Percentiles rank a stretch among this genome's conserved stretches.
phyloP scores from a whole-genome alignment of 2,888 invertebrate genomes.

The Malthinus seriepunctatus region DNA sequence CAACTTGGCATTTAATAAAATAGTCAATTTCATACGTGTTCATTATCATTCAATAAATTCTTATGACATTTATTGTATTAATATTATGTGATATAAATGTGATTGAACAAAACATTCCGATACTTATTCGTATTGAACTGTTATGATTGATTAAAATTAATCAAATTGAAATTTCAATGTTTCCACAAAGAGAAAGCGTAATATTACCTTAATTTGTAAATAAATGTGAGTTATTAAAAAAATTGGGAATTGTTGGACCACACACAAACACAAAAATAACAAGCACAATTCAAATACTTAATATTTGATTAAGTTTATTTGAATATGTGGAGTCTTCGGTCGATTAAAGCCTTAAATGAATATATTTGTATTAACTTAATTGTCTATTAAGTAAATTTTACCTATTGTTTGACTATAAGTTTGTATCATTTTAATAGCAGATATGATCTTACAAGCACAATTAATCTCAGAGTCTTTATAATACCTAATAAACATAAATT shows the following conservation, averaged over 20 bases:
- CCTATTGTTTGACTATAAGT: not conserved
- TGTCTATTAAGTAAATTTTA: constrained; percentile 3
- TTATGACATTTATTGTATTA: constrained; percentile 28
- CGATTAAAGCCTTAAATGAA: not conserved
- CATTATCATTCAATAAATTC: constrained; percentile 38
- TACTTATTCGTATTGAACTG: constrained; percentile 13
- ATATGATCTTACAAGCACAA: too few species aligned
- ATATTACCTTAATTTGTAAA: constrained; percentile 8
- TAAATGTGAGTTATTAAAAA: constrained; percentile 1
- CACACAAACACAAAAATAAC: not conserved
- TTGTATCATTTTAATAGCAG: too few species aligned
- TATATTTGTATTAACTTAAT: not conserved
- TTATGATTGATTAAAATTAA: constrained; percentile 15
- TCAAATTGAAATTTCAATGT: not conserved
- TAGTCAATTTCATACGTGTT: constrained; percentile 53
- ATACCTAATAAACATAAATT: too few species aligned
- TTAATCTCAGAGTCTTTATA: too few species aligned
- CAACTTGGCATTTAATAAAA: constrained; percentile 29
- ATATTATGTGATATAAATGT: constrained; percentile 30
- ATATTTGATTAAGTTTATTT: not conserved
- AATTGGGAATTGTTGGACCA: constrained; percentile 17
- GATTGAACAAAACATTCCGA: constrained; percentile 25
- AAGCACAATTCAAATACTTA: too few species aligned
- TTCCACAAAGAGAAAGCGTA: too few species aligned
- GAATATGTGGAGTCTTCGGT: not conserved